Evolutionary conservation across 2,113 vertebrate species (phyloP), one percentile per base, ranked within the genome.

Genomic region (Rhinichthys klamathensis): DNA sequence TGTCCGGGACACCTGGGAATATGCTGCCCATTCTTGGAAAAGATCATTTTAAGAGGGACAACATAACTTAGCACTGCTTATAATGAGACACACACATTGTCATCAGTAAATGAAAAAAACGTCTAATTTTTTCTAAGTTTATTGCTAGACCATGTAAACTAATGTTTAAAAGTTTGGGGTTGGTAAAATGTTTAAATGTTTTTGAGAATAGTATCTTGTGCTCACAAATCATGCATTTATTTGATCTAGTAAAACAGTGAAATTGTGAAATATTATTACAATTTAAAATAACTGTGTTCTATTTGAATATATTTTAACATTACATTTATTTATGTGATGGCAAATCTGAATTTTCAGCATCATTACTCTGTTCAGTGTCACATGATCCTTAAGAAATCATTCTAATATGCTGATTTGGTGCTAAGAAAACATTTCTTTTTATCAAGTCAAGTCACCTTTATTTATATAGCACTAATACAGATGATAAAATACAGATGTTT

Each of bases 1-100:
- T 60, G 9, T 13, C 23, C 9, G 16, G 23, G 60, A 79, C 72
- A 78, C 41, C 13, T 72, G 41, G 78, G 38, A 70, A 82, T 60
- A 77, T 60, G 60, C 58, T 54, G 58, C 54, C 72, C 74, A 72
- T 78, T 72, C 41, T 25, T 27, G 27, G 65, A 63, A 72, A 85
- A 51, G 27, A 30, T 70, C 23, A 74, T 73, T 80, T 51, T 74
- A 30, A 35, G 32, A 80, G 30, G 54, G 46, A 69, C 49, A 16
- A 6, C 72, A 67, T n/a, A 38, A 21, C 65, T 38, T 4, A 54
- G n/a, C 73, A 51, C 8, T 75, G 73, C 63, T 41, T 44, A 58
- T 44, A 70, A 56, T 65, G 63, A 83, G 35, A 85, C 63, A 35
- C 74, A 35, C 74, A 15, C 15, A 51, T 16, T 49, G 46, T 49